phyloP scores from a whole-genome alignment of 1,140 invertebrate genomes.

The Atta texana region DNA sequence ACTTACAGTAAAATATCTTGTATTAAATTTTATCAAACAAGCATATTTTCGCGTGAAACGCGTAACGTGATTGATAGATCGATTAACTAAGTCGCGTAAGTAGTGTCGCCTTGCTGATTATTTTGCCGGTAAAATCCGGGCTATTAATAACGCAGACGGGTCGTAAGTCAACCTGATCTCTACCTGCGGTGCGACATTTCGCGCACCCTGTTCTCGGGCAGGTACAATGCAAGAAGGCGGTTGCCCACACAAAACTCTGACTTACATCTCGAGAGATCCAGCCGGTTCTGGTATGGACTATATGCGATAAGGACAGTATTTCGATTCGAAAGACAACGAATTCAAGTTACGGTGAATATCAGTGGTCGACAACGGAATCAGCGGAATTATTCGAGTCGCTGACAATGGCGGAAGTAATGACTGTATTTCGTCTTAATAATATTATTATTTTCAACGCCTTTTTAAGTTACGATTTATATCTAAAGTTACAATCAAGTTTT shows the following conservation, averaged over 20 bases:
- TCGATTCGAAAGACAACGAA: conserved; percentile 78
- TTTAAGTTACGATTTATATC: no score
- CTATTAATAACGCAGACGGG: conserved; percentile 72
- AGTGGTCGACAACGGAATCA: conserved; percentile 77
- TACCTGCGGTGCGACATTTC: conserved; percentile 75
- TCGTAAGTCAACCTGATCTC: conserved; percentile 73
- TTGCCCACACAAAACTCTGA: conserved; percentile 79
- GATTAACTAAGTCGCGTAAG: conserved; percentile 30
- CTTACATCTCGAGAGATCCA: conserved; percentile 61
- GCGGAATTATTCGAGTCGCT: conserved; percentile 68
- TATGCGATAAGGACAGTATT: conserved; percentile 79
- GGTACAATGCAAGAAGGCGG: conserved; percentile 77
- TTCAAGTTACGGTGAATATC: conserved; percentile 74
- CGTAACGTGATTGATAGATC: conserved; percentile 28
- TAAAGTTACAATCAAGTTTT: background rate
- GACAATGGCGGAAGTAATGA: background rate
- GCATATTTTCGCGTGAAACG: background rate
- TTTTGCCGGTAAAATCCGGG: conserved; percentile 44
- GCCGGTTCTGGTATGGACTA: conserved; percentile 65
- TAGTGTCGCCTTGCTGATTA: conserved; percentile 28
- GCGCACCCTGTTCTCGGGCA: conserved; percentile 73
- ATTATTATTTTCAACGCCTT: background rate
- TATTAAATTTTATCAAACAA: background rate
- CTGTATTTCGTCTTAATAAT: background rate
- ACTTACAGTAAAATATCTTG: background rate